A percentile compares a stretch with the other conserved stretches of the same genome.
Conservation (phyloP, 1,140 invertebrate genomes). For the Melanaphis sacchari region DNA sequence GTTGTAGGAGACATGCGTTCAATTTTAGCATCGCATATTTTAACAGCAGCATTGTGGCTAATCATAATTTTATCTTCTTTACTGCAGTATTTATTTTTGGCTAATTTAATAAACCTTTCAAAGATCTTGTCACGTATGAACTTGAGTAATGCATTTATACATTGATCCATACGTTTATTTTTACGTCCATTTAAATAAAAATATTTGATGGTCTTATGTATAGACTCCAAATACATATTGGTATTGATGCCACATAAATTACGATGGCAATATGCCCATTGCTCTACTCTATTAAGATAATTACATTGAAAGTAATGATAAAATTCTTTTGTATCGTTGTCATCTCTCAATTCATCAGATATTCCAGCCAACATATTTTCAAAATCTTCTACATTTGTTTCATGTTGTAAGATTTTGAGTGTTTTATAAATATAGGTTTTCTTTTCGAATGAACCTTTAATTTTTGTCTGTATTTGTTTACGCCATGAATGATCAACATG, state of each 20-base stretch:
- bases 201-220: slow-evolving; percentile 41
- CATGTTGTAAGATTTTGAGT: not conserved
- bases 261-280: slow-evolving; percentile 45
- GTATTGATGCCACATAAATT: slow-evolving; percentile 29
- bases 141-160: not conserved
- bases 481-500: not conserved
- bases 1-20: not conserved
- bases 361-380: not conserved
- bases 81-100: not conserved
- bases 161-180: slow-evolving; percentile 30
- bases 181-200: slow-evolving; percentile 36
- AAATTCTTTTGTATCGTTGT: not conserved
- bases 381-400: not conserved
- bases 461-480: not conserved
- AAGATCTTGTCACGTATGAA: not conserved
- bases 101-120: not conserved
- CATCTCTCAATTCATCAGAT: not conserved
- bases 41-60: not conserved
- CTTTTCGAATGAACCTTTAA: not conserved
- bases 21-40: not conserved
- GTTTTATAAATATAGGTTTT: not conserved
- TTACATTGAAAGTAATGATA: not conserved
- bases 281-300: not conserved
- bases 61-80: not conserved
- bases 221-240: slow-evolving; percentile 51